Evolutionary conservation across 2,113 vertebrate species (phyloP), one percentile per base, ranked within the genome.

Genomic region (Tenrec ecaudatus): DNA sequence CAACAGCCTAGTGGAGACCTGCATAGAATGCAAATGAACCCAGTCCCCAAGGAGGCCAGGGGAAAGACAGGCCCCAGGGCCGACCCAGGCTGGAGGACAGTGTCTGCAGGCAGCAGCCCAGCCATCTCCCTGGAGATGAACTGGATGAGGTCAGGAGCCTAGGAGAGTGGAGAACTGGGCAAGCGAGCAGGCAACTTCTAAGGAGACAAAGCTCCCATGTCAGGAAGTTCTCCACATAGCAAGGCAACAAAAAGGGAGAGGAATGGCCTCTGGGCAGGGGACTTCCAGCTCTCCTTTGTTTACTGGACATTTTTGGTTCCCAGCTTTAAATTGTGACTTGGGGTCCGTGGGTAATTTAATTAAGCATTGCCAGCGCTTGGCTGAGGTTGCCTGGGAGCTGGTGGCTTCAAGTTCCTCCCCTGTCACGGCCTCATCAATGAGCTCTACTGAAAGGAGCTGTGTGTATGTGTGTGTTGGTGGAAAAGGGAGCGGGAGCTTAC

Each of bases 41-140:
- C 43, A 47, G 27, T 71, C 31, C 89, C 71, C 25, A 77, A 83
- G 90, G 58, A 33, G 9, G 81, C 31, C 23, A 66, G 31, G 47
- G 38, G 60, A 85, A 84, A 25, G 3, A 71, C 29, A 33, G 81
- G 93, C 62, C 29, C 80, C 75, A 53, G 93, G 75, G 62, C 80
- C 87, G 80, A 89, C 77, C 73, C 43, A 82, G 84, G 80, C 4
- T 0, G 83, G 57, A 69, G 85, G 77, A 71, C 47, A 68, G 89
- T 36, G 60, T 89, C 89, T 84, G 53, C 22, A n/a, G 20, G 60
- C 22, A 36, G 23, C 29, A 83, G n/a, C 85, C 88, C 33, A 47
- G 79, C 58, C 86, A 94, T 96, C 96, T 93, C 97, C 96, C 68
- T 84, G 96, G 96, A 95, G 93, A 96, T 94, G 69, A 77, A 69